phyloP scores from a whole-genome alignment of 2,888 invertebrate genomes.

The Dolichopus griseipennis region DNA sequence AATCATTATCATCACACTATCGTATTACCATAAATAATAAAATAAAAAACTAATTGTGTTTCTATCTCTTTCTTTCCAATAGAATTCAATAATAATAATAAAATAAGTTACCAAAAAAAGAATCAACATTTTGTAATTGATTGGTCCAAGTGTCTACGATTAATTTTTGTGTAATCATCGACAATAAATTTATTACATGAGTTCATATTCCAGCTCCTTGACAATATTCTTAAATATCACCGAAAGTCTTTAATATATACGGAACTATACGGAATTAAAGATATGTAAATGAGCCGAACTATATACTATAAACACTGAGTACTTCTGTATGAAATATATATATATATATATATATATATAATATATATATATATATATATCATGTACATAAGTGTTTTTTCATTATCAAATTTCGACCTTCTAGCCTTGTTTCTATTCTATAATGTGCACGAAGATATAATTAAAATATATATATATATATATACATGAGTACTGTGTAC shows the following conservation, averaged over 20 bases:
- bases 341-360: no score
- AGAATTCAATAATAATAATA: no score
- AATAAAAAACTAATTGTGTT: neutral
- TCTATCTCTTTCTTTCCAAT: neutral
- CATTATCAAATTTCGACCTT: constrained; percentile 6
- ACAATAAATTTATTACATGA: constrained; percentile 2
- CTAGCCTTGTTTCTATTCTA: neutral
- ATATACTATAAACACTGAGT: neutral
- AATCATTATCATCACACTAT: neutral
- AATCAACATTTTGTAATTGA: neutral
- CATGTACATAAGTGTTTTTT: neutral
- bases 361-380: no score
- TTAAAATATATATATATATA: neutral
- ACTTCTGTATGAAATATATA: neutral
- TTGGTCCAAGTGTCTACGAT: neutral
- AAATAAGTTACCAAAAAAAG: neutral
- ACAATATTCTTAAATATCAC: neutral
- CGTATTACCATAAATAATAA: neutral
- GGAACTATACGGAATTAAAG: neutral
- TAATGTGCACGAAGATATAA: neutral
- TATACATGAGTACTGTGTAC: no score
- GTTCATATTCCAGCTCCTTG: neutral
- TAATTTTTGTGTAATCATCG: neutral
- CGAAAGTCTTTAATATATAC: neutral
- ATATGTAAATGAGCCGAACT: neutral